Evolutionary conservation across 2,113 vertebrate species (phyloP), one percentile per base, ranked within the genome.

Genomic region (Delphinus delphis): DNA sequence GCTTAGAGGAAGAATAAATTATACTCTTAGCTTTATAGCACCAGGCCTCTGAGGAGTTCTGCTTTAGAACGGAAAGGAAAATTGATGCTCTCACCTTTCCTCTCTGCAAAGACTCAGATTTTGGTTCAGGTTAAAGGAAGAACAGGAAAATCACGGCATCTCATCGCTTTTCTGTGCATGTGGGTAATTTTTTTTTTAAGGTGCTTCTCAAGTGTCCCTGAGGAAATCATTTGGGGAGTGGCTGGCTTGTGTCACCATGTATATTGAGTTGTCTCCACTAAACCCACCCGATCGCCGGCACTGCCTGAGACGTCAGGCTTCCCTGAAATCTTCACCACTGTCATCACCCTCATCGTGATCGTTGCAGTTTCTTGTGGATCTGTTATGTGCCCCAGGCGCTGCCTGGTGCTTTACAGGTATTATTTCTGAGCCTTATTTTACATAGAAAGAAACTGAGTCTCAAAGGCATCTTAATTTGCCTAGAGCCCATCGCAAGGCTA

Each of bases 1-100:
- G 71, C 88, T 95, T 65, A 36, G 41, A 68, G 65, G 79, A 90
- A 94, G 93, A 94, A 88, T 96, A 82, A 96, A 96, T 85, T 88
- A 84, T 41, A 81, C 89, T 84, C 74, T 95, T 92, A 8, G 33
- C 44, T 96, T 88, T 93, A 92, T 44, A 97, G 88, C 31, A 62
- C 20, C 80, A 10, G 25, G 47, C 74, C 83, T 73, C 73, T 1
- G 0, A 73, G 55, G 88, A 79, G 83, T 21, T 70, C 77, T 65
- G 20, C 53, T 70, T 60, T n/a, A 81, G 81, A 88, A 71, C 0
- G 0, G 83, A 88, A 50, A 87, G 84, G 76, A 95, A 95, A 88
- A 93, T 6, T 26, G 70, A 88, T 21, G 76, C 23, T 74, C 89
- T 92, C 88, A 65, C 88, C 92, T 88, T 88, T 80, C 28, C 55